Evolutionary conservation across 2,797 vertebrate genomes (phyloP), one percentile per base, ranked within the genome.

Genomic region (Peromyscus eremicus): DNA sequence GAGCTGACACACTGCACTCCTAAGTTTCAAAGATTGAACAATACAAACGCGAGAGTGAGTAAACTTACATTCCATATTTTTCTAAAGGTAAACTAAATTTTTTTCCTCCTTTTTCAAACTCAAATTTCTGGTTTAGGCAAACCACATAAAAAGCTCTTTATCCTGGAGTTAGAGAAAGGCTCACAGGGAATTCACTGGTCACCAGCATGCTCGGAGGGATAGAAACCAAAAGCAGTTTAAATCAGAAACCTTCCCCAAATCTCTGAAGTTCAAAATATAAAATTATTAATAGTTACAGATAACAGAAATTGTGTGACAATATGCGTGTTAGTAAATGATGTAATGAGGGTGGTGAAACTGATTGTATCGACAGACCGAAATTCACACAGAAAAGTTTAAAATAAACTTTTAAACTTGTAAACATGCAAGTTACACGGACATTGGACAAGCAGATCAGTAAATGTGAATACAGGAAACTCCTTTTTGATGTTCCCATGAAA

Each of bases 121-220:
- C 16, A 2, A n/a, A 16, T 13, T 85, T 96, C 60, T 84, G 66
- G 55, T 79, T 87, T 89, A 40, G 43, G 40, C 49, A 90, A 96
- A 93, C 13, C 88, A 92, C 73, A 91, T 75, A 81, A 88, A 43
- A 92, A 92, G 62, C 27, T 96, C 88, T 97, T 82, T 85, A 92
- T 70, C 29, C 49, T 37, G 62, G 68, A 92, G 70, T 76, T 83
- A 8, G 66, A 90, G 73, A 76, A 64, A 66, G 12, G 6, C 66
- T 96, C 60, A 27, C 46, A 92, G 80, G 87, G 66, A 82, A 76
- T n/a, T 91, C 40, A 40, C 66, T 10, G 21, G 32, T 66, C 40
- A 91, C 57, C 37, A 57, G 93, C 23, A 55, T 5, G 25, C 64
- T 76, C 16, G 70, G 82, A 84, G 71, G 57, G 49, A 82, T 83